Conservation (phyloP, 2,888 invertebrate genomes). For the Chydorus sphaericus region DNA sequence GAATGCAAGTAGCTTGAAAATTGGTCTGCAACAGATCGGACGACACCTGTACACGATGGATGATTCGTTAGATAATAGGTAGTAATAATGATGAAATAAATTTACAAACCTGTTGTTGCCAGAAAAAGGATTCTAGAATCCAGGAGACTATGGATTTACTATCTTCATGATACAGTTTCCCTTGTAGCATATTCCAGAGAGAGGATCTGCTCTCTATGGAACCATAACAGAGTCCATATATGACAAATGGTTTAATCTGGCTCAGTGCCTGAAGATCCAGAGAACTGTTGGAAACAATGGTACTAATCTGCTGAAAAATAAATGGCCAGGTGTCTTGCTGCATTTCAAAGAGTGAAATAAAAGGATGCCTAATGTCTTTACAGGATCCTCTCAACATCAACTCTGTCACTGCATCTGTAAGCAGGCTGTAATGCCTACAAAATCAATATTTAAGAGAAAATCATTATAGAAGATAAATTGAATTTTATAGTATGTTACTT, state of each 20-base stretch:
- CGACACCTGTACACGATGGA: too few species aligned
- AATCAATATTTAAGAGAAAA: not conserved
- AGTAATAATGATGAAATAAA: too few species aligned
- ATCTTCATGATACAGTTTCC: not conserved
- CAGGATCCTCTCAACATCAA: not conserved
- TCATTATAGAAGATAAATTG: not conserved
- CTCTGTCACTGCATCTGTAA: not conserved
- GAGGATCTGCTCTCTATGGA: not conserved
- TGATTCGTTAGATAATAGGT: too few species aligned
- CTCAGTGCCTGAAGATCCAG: not conserved
- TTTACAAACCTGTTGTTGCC: not conserved
- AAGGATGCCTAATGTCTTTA: not conserved
- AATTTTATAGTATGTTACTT: not conserved
- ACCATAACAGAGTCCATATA: not conserved
- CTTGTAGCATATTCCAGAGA: not conserved
- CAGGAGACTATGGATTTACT: not conserved
- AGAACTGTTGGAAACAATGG: not conserved
- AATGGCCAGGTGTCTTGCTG: not conserved
- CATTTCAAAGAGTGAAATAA: slow-evolving; percentile 2
- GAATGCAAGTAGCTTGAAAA: not conserved
- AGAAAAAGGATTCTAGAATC: not conserved
- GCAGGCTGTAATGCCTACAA: not conserved
- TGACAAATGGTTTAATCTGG: slow-evolving; percentile 1
- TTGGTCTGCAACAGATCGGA: not conserved
- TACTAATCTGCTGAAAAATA: not conserved